A percentile compares a stretch with the other conserved stretches of the same genome.
Evolutionary conservation across 2,113 vertebrate genomes (phyloP).

Genomic region (Parus major): DNA sequence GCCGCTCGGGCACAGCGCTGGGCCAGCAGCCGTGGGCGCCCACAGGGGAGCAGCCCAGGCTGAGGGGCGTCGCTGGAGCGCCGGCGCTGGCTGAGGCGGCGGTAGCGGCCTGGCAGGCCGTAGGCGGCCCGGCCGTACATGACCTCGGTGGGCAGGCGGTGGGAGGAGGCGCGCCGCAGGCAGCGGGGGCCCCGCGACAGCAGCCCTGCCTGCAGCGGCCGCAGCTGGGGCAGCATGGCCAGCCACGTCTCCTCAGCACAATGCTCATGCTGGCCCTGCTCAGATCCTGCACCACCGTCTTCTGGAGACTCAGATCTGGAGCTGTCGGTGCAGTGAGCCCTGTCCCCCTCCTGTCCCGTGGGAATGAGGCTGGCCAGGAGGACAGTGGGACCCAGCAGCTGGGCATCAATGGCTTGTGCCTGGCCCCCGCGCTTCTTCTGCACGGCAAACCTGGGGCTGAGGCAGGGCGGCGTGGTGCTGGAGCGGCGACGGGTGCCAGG

Average conservation of each 20-base stretch:
- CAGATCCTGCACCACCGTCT: background rate
- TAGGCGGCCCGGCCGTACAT: background rate
- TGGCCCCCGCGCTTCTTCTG: constrained; percentile 15
- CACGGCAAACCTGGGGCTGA: constrained; percentile 84
- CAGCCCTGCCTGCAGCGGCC: background rate
- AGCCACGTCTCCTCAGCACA: background rate
- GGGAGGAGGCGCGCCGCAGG: constrained; percentile 78
- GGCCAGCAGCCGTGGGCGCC: background rate
- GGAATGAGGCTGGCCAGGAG: constrained; percentile 79
- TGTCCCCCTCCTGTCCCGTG: constrained; percentile 59
- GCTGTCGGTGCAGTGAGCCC: background rate
- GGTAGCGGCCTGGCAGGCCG: constrained; percentile 77
- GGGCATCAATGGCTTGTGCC: constrained; percentile 62
- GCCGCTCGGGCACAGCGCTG: background rate
- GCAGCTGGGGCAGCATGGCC: background rate
- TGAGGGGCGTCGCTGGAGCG: constrained; percentile 50
- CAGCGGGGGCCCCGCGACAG: constrained; percentile 74
- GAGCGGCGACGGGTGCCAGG: constrained; percentile 74
- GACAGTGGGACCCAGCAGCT: constrained; percentile 76
- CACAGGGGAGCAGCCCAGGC: constrained; percentile 39
- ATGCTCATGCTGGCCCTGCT: background rate
- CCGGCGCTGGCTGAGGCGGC: constrained; percentile 71
- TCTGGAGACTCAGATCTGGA: background rate
- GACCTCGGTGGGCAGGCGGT: constrained; percentile 69
- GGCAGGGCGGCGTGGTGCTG: constrained; percentile 82